Evolutionary conservation across 2,888 invertebrate genomes (phyloP).

Genomic region (Meandrusa payeni): DNA sequence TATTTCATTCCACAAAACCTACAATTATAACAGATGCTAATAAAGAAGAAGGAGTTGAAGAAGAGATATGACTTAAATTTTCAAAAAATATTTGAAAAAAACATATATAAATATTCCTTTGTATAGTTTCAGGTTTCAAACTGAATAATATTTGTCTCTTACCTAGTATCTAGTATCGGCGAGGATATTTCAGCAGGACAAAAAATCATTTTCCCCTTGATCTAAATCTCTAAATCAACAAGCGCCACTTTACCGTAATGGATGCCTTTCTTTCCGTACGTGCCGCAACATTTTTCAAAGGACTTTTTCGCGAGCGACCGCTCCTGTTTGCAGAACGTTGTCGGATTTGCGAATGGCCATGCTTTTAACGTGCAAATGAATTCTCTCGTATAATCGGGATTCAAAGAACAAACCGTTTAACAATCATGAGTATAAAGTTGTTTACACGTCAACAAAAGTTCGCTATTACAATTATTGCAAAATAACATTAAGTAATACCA

Average conservation of each 20-base stretch:
- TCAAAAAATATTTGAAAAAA: too few relatives aligned
- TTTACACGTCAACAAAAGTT: too few relatives aligned
- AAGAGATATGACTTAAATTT: too few relatives aligned
- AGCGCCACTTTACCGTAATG: conserved; percentile 76
- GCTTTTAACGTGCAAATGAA: conserved; percentile 73
- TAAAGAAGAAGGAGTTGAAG: too few relatives aligned
- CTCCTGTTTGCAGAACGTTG: conserved; percentile 61
- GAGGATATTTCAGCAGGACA: conserved; percentile 18
- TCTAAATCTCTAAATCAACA: conserved; percentile 78
- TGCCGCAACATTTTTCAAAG: conserved; percentile 80
- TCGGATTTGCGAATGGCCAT: conserved; percentile 60
- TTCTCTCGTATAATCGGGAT: conserved; percentile 65
- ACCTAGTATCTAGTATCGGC: not conserved
- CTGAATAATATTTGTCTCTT: too few relatives aligned
- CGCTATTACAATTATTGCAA: too few relatives aligned
- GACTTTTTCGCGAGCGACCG: conserved; percentile 76
- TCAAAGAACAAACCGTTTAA: conserved; percentile 63
- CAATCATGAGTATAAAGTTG: conserved; percentile 35
- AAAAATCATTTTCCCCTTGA: conserved; percentile 47
- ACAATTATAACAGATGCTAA: too few relatives aligned
- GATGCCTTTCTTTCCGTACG: conserved; percentile 72
- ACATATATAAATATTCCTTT: too few relatives aligned
- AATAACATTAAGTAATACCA: too few relatives aligned
- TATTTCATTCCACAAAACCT: too few relatives aligned
- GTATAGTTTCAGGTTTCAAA: too few relatives aligned